Evolutionary conservation across 1,140 invertebrate species (phyloP), one percentile per base, ranked within the genome.

Genomic region (Drosophila albomicans): DNA sequence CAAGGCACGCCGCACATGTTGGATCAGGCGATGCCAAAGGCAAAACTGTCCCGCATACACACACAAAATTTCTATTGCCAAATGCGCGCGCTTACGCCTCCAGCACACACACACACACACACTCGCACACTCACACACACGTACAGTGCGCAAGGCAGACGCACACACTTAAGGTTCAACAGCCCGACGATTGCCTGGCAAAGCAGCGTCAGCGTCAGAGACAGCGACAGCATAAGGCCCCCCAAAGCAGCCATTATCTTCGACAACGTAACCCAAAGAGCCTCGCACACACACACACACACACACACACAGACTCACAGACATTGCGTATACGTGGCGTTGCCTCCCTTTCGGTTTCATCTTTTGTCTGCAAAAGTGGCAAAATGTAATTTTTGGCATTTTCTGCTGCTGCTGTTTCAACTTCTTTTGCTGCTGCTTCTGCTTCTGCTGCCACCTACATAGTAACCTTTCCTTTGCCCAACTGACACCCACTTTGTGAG

Each of bases 351-450:
- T 75, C 41, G 43, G 64, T 74, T 77, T 91, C 80, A 74, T 78
- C 79, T 81, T 84, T 79, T 81, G 88, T 91, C 81, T 85, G 78
- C 68, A 71, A 79, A 90, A 79, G 84, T 88, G 84, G 89, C 84
- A 76, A 85, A 91, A 88, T 91, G 88, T 88, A 91, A 91, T 91
- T 85, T 91, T 91, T 84, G 81, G 84, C 78, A 88, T 91, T 91
- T 78, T 41, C 11, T 32, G 41, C 16, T 32, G 11, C n/a, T 28
- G 51, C 35, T 38, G 8, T 32, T 32, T 32, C 32, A 8, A 32
- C 32, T 11, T 20, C 2, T 25, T 25, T 11, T 25, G 7, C 5
- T 25, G 4, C 20, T 51, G 7, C 16, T 32, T 1, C n/a, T 28
- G 28, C 16, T 41, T 1, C 16, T 57, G 7, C 54, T 57, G 54